Evolutionary conservation across 2,888 invertebrate genomes (phyloP).

Genomic region (Zhengitettix transpicula): DNA sequence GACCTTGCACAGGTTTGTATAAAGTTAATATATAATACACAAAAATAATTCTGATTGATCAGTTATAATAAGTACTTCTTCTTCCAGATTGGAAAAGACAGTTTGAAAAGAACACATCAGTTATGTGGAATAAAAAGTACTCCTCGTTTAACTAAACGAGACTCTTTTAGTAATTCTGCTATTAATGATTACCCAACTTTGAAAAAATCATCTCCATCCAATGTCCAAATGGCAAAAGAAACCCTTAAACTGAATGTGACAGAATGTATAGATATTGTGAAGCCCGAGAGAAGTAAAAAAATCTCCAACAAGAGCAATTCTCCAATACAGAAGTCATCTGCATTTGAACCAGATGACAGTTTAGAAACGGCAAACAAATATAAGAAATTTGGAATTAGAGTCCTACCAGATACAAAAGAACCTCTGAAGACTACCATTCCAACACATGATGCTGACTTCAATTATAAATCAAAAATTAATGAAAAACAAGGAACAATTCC

Average conservation of each 20-base stretch:
- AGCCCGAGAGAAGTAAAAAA: constrained; percentile 8
- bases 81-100: constrained; percentile 13
- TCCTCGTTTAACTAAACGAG: neutral
- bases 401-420: constrained; percentile 16
- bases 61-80: neutral
- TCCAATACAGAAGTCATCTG: constrained; percentile 23
- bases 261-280: constrained; percentile 7
- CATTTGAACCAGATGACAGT: constrained; percentile 32
- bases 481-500: neutral
- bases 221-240: constrained; percentile 17
- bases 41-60: neutral
- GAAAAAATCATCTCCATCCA: constrained; percentile 19
- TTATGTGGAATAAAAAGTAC: constrained; percentile 3
- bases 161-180: constrained; percentile 1
- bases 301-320: constrained; percentile 3
- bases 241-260: constrained; percentile 16
- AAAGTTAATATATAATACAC: neutral
- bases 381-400: constrained; percentile 29
- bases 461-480: neutral
- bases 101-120: constrained; percentile 11
- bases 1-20: constrained; percentile 47
- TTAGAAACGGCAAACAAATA: constrained; percentile 37
- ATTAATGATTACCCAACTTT: constrained; percentile 27
- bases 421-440: neutral
- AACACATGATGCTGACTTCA: neutral